phyloP scores from a whole-genome alignment of 1,140 invertebrate genomes.

The Dinothrombium tinctorium region DNA sequence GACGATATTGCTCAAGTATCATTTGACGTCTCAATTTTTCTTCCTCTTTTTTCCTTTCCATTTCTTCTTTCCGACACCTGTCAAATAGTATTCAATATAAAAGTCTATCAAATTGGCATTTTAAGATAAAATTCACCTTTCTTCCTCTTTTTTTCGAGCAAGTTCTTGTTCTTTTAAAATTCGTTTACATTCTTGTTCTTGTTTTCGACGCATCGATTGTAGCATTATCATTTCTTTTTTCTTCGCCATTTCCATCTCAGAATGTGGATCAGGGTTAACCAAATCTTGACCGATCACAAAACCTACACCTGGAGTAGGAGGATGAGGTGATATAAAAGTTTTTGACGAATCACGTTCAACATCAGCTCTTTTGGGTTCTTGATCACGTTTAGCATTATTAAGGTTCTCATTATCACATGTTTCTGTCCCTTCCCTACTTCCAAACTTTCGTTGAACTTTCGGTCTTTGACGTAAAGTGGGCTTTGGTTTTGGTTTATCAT shows the following conservation, averaged over 20 bases:
- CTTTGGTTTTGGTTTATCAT: not conserved
- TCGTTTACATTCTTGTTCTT: conserved; percentile 43
- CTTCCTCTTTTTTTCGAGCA: conserved; percentile 38
- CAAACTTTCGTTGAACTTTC: not conserved
- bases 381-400: not conserved
- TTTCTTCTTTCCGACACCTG: conserved; percentile 58
- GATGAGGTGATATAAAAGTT: not conserved
- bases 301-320: conserved; percentile 24
- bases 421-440: not conserved
- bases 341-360: not conserved
- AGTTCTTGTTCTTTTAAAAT: conserved; percentile 53
- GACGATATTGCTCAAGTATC: conserved; percentile 79
- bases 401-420: not conserved
- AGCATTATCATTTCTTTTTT: conserved; percentile 71
- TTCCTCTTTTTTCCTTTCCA: conserved; percentile 62
- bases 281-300: conserved; percentile 42
- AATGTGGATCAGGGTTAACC: conserved; percentile 29
- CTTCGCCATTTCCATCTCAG: conserved; percentile 58
- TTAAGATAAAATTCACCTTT: conserved; percentile 15
- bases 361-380: not conserved
- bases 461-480: not conserved
- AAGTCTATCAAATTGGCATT: not conserved
- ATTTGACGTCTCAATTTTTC: conserved; percentile 55
- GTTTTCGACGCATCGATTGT: conserved; percentile 54
- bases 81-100: no score